These are phyloP conservation scores for Andrena cerasifolii DNA, from an alignment of 1,140 invertebrate genomes.

Conservation along the genomic window DNA sequence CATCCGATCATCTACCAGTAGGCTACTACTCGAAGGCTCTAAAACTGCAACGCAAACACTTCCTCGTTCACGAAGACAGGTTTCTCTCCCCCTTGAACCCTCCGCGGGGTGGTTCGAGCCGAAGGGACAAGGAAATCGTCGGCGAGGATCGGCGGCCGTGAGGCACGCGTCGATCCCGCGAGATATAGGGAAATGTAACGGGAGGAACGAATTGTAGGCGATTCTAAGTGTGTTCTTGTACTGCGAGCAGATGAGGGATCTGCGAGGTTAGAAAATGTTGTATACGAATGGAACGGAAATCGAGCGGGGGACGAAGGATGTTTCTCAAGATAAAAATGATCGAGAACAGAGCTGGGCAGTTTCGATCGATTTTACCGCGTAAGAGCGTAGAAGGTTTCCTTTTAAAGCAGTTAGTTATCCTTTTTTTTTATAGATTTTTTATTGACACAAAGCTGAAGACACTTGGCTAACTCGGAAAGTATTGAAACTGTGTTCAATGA, in stretches of 20 bases:
- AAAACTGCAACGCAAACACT: slow-evolving; percentile 34
- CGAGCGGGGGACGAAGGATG: neutral
- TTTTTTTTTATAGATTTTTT: neutral
- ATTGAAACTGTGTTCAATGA: neutral
- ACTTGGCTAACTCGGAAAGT: neutral
- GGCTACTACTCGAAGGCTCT: slow-evolving; percentile 62
- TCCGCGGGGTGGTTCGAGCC: slow-evolving; percentile 1
- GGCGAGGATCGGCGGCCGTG: neutral
- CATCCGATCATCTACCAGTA: slow-evolving; percentile 82
- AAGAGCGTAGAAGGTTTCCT: neutral
- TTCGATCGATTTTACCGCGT: neutral
- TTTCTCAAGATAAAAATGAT: neutral
- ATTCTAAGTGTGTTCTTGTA: neutral
- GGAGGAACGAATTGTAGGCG: neutral
- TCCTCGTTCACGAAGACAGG: slow-evolving; percentile 16
- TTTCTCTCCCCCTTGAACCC: neutral
- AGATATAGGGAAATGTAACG: no score
- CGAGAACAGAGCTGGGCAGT: neutral
- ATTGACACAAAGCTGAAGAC: neutral
- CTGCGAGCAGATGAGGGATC: neutral
- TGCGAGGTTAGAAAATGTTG: no score
- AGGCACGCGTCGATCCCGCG: neutral
- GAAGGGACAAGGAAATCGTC: neutral
- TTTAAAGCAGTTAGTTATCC: neutral
- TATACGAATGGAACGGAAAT: neutral